These are phyloP conservation scores for Mormyrus hasselquistii DNA, from an alignment of 2,797 vertebrate species.

Conservation along the genomic window DNA sequence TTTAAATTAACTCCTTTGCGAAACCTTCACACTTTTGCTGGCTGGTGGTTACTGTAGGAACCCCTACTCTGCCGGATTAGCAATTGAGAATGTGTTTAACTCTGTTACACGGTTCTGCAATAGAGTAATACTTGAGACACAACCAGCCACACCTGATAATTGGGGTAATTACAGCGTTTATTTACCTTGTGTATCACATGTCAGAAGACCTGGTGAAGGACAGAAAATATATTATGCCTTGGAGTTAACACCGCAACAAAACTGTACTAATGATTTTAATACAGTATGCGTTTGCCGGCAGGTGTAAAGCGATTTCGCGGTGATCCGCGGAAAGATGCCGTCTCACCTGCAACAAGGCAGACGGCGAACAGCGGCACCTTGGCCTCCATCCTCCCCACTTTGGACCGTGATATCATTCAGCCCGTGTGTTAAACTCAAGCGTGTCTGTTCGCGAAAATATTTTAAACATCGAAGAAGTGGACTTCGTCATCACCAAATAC, in stretches of 20 bases:
- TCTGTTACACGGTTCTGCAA: neutral
- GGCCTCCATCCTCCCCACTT: neutral
- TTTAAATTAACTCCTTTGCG: neutral
- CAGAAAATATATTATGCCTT: neutral
- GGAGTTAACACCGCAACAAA: neutral
- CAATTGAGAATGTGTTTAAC: neutral
- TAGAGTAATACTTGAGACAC: neutral
- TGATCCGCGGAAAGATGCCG: neutral
- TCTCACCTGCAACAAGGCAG: neutral
- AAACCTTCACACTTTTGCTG: neutral
- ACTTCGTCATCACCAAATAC: neutral
- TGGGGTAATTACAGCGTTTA: neutral
- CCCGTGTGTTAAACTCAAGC: neutral
- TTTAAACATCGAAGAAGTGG: neutral
- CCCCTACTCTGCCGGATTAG: neutral
- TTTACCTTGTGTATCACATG: constrained; percentile 40
- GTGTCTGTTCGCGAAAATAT: neutral
- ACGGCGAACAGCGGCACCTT: neutral
- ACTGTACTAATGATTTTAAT: neutral
- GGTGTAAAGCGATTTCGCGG: neutral
- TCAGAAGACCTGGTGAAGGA: constrained; percentile 28
- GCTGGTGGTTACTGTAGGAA: neutral
- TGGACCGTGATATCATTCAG: neutral
- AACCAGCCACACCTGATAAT: neutral
- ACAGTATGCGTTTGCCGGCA: neutral